Evolutionary conservation across 2,113 vertebrate genomes (phyloP), one percentile per base, ranked within the genome.

Genomic region (Garra rufa): DNA sequence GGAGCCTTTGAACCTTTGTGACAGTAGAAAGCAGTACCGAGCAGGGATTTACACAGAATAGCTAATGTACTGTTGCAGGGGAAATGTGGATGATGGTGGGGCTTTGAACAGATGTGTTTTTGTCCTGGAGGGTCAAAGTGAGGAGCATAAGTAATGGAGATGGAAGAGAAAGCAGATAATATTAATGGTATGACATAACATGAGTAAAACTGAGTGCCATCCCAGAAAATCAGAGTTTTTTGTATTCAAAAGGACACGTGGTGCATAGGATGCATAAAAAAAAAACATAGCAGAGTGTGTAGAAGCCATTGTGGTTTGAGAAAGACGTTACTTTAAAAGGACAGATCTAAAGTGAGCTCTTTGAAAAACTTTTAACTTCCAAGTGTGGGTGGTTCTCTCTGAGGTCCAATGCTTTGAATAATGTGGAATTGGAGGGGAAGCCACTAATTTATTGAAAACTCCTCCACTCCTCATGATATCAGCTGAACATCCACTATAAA

Each of bases 1-100:
- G 77, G n/a, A 67, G 83, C 83, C 87, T 91, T 90, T 87, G 86
- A 91, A 89, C 79, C 84, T 87, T 87, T 88, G 74, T 87, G 80
- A 88, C 85, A 75, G 83, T 82, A 76, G 34, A 46, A 17, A 57
- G 76, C 81, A 81, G 59, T 46, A 43, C 67, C 65, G 41, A 41
- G 38, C 74, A 41, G 67, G 76, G 88, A 89, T 88, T 85, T 85
- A 79, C 52, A 76, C 24, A 79, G 61, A 85, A 83, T 24, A 46
- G 85, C 82, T 71, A 76, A 50, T 83, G 83, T 76, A 86, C 84
- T n/a, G 38, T 93, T 89, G 78, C 88, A 55, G 48, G 38, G 43
- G 10, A 83, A 74, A 67, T 91, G 88, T 90, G 86, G 70, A 85
- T 85, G 81, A 85, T 67, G 55, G 21, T 63, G 78, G 63, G 82